Conservation (phyloP, 2,797 vertebrate genomes). For the Eleutherodactylus coqui region DNA sequence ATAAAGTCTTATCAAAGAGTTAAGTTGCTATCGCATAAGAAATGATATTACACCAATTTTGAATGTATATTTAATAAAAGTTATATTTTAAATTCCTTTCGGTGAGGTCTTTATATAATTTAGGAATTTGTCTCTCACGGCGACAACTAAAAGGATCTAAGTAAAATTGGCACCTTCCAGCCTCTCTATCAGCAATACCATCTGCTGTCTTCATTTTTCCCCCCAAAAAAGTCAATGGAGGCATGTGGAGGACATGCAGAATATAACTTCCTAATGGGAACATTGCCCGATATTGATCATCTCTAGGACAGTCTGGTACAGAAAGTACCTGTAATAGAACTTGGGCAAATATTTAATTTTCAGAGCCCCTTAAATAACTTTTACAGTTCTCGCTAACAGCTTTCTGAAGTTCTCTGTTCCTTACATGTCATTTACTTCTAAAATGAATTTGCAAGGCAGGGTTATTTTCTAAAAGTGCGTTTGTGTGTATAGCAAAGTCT, state of each 20-base stretch:
- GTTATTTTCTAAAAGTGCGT: conserved; percentile 35
- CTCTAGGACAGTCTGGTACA: conserved; percentile 7
- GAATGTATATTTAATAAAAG: no score
- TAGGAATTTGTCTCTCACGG: no score
- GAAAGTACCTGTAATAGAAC: background rate
- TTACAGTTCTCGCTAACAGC: background rate
- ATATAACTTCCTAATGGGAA: background rate
- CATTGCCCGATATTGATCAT: background rate
- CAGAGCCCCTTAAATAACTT: background rate
- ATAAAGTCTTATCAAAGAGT: no score
- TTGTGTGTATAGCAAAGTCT: conserved; percentile 35
- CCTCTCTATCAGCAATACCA: background rate
- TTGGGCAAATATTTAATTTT: background rate
- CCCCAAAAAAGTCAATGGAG: background rate
- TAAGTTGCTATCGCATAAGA: no score
- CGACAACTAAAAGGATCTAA: no score
- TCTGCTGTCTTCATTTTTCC: background rate
- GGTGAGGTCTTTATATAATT: no score
- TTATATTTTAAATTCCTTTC: no score
- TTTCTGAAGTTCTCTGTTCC: conserved; percentile 10
- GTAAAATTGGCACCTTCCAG: background rate
- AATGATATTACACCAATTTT: no score
- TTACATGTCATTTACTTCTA: conserved; percentile 20
- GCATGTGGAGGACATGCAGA: background rate
- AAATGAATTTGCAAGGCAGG: background rate